phyloP scores from a whole-genome alignment of 23 tunicate species.

The Trididemnum clinides region DNA sequence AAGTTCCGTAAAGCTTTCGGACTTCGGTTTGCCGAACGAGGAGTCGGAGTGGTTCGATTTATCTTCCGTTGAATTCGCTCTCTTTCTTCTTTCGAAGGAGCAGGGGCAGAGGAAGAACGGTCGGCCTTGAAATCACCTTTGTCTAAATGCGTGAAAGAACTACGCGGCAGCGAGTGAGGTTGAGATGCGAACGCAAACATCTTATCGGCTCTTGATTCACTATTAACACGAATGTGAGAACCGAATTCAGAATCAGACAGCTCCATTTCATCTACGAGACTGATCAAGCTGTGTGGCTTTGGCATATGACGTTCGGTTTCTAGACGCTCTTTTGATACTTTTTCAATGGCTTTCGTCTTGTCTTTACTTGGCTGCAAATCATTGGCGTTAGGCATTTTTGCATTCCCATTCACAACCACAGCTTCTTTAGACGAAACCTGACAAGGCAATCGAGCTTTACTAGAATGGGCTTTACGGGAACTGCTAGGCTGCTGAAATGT shows the following conservation, averaged over 20 bases:
- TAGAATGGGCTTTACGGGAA: conserved; percentile 34
- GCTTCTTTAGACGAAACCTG: background rate
- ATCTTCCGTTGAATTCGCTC: conserved; percentile 40
- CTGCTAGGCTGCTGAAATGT: background rate
- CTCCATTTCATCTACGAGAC: background rate
- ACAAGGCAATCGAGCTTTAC: conserved; percentile 30
- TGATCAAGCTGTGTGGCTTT: background rate
- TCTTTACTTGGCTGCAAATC: background rate
- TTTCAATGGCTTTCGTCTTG: background rate
- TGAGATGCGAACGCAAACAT: conserved; percentile 53
- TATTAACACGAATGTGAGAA: background rate
- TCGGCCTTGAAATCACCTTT: background rate
- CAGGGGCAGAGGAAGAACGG: conserved; percentile 13
- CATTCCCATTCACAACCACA: background rate
- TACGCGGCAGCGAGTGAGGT: conserved; percentile 55
- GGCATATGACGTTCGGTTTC: background rate
- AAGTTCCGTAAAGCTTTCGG: background rate
- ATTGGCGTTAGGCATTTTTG: background rate
- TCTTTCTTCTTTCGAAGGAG: conserved; percentile 5
- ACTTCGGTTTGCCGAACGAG: conserved; percentile 17
- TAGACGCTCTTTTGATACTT: background rate
- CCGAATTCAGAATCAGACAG: background rate
- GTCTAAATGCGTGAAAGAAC: conserved; percentile 15
- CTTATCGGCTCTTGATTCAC: background rate
- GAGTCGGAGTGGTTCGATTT: conserved; percentile 55